Percentiles rank a stretch among this genome's conserved stretches.
Conservation (phyloP, 1,140 invertebrate species). For the Drosophila suzukii region DNA sequence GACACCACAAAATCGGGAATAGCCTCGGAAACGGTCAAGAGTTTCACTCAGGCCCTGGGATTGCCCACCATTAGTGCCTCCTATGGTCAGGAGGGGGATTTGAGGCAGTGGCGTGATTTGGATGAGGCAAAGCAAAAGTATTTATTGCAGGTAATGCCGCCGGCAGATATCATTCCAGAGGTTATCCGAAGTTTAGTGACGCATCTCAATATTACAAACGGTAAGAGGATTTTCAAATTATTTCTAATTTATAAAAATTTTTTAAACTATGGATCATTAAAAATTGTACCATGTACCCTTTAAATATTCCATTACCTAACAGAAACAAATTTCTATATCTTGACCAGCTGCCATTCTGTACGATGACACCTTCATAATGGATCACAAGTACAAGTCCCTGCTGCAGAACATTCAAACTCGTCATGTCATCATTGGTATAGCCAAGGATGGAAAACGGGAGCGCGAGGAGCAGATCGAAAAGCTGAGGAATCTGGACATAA, state of each 20-base stretch:
- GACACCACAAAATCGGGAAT: slow-evolving; percentile 91
- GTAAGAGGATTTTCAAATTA: slow-evolving; percentile 8
- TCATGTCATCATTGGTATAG: slow-evolving; percentile 91
- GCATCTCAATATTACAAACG: slow-evolving; percentile 94
- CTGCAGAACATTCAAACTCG: slow-evolving; percentile 94
- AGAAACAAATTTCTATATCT: not conserved
- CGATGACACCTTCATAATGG: slow-evolving; percentile 94
- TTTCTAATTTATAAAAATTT: too few relatives aligned
- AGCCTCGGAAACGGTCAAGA: slow-evolving; percentile 92
- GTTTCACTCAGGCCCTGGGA: slow-evolving; percentile 90
- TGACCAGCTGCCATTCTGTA: slow-evolving; percentile 91
- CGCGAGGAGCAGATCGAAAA: slow-evolving; percentile 88
- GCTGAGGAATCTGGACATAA: slow-evolving; percentile 92
- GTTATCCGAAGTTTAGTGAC: slow-evolving; percentile 91
- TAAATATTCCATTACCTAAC: not conserved
- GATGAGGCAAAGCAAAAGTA: slow-evolving; percentile 89
- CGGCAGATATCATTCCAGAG: slow-evolving; percentile 92
- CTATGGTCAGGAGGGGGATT: slow-evolving; percentile 92
- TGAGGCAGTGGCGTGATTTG: slow-evolving; percentile 91
- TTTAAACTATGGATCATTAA: not conserved
- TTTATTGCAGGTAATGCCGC: slow-evolving; percentile 91
- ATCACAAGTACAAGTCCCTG: slow-evolving; percentile 95
- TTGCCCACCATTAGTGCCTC: slow-evolving; percentile 93
- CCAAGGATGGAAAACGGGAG: slow-evolving; percentile 86
- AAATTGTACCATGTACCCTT: not conserved